phyloP scores from a whole-genome alignment of 1,140 invertebrate genomes.

The Drosophila littoralis region DNA sequence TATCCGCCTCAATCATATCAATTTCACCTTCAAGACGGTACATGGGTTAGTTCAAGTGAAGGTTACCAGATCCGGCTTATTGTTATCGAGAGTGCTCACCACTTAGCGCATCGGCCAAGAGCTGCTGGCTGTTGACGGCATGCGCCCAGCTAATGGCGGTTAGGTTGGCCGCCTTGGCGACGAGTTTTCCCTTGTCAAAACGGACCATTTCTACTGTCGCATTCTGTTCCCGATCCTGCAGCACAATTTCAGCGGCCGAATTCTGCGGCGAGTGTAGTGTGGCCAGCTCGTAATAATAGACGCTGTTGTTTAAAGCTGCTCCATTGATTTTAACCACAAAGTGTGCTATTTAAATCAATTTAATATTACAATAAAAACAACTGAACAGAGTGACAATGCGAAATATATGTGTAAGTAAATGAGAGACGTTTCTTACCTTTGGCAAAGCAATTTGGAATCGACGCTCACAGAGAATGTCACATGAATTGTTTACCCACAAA shows the following conservation, averaged over 20 bases:
- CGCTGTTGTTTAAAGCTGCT: constrained; percentile 50
- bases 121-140: constrained; percentile 89
- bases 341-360: constrained; percentile 28
- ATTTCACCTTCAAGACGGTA: constrained; percentile 70
- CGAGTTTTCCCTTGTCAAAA: constrained; percentile 39
- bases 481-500: constrained; percentile 39
- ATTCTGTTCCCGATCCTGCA: constrained; percentile 15
- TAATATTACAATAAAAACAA: constrained; percentile 11
- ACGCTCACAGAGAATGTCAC: constrained; percentile 36
- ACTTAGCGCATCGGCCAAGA: constrained; percentile 87
- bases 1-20: constrained; percentile 95
- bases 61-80: background rate
- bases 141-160: constrained; percentile 93
- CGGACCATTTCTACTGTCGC: constrained; percentile 28
- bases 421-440: constrained; percentile 25
- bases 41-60: background rate
- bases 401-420: background rate
- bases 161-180: constrained; percentile 85
- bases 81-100: constrained; percentile 82
- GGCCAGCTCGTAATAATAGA: constrained; percentile 46
- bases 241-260: constrained; percentile 8
- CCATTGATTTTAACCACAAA: constrained; percentile 64
- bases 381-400: background rate
- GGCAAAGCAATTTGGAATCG: constrained; percentile 5
- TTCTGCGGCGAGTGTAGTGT: background rate